Evolutionary conservation across 2,113 vertebrate genomes (phyloP), one percentile per base, ranked within the genome.

Genomic region (Centropus bengalensis): DNA sequence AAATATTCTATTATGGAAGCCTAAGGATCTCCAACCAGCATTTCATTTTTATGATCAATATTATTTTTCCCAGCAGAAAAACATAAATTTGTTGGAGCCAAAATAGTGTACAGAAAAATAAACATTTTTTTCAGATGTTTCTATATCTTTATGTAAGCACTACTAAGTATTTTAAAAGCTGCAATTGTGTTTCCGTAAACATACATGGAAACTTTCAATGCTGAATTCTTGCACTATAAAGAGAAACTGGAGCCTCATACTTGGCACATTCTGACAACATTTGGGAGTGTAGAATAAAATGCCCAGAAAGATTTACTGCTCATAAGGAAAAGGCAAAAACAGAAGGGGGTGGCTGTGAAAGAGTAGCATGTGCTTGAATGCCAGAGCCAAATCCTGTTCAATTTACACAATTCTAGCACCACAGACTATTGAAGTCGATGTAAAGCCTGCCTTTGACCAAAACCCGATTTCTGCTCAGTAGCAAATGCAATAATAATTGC

Each of bases 11-110:
- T 75, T 68, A 63, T 27, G 84, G 28, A 91, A 89, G 51, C 49
- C 49, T 79, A 77, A 58, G 64, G 8, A 70, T 87, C 69, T 20
- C 28, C 51, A 91, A 89, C 6, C 56, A 85, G 17, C 32, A 63
- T 86, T 94, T 77, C 82, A 71, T 81, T 91, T 96, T 93, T 95
- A 89, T 23, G 54, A 88, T 78, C 59, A 73, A 49, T 75, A 75
- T 59, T 85, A 64, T 56, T 56, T 91, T 83, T 91, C 58, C 66
- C 70, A 81, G 85, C 60, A 67, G 30, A 45, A 86, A 86, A 62
- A 49, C 36, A 71, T 56, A 51, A 91, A 45, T 95, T 70, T 82
- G 89, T 67, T 84, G 5, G 58, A 86, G 60, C 16, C 71, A 33
- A 56, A 95, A 88, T 91, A 87, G 80, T 2, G 3, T 26, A 81